phyloP scores from a whole-genome alignment of 2,113 vertebrate genomes.

The Pundamilia nyererei region DNA sequence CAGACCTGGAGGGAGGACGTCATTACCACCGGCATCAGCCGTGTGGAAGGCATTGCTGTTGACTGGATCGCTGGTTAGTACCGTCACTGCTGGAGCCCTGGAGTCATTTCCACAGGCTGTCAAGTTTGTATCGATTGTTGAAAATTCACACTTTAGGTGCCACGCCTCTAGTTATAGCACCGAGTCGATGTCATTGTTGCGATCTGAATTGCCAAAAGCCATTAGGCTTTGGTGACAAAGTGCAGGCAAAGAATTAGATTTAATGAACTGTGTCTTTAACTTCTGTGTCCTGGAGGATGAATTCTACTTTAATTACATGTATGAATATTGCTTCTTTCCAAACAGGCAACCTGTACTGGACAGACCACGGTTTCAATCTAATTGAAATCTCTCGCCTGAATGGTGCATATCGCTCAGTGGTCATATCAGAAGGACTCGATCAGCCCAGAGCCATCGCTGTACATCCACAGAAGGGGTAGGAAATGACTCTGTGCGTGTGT shows the following conservation, averaged over 20 bases:
- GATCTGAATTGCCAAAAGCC: background rate
- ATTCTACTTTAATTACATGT: background rate
- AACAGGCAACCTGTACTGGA: conserved; percentile 96
- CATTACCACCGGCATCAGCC: conserved; percentile 89
- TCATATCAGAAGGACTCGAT: conserved; percentile 92
- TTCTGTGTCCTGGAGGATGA: background rate
- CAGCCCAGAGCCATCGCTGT: conserved; percentile 91
- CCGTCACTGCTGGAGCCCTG: background rate
- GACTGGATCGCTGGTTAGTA: conserved; percentile 95
- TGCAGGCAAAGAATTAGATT: background rate
- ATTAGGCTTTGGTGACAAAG: background rate
- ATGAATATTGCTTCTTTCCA: background rate
- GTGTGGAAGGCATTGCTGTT: conserved; percentile 94
- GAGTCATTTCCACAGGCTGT: background rate
- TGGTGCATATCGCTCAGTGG: conserved; percentile 89
- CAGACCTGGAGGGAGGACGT: conserved; percentile 98
- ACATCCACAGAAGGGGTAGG: conserved; percentile 86
- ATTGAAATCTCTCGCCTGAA: conserved; percentile 93
- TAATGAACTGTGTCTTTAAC: background rate
- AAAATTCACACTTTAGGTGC: background rate
- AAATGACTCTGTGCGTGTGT: background rate
- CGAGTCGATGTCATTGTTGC: background rate
- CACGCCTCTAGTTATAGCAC: background rate
- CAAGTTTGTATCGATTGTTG: background rate
- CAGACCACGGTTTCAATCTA: conserved; percentile 95